phyloP scores from a whole-genome alignment of 2,888 invertebrate genomes.

The Rhabditoides inermis region DNA sequence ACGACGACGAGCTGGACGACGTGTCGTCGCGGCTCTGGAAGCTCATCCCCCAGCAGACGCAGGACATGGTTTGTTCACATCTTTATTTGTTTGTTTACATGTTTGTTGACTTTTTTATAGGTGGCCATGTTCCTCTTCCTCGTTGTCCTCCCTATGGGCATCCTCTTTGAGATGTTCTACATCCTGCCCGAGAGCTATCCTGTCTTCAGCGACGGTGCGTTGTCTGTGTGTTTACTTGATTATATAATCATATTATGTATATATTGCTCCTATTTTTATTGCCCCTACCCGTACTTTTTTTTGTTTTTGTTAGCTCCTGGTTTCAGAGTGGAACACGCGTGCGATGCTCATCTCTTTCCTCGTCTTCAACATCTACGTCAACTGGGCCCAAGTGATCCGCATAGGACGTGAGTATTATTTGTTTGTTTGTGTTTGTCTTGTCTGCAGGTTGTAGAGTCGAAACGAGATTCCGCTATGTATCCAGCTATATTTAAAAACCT shows the following conservation, averaged over 20 bases:
- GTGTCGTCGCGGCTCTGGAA: conserved; percentile 9
- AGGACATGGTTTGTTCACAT: conserved; percentile 39
- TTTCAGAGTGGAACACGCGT: conserved; percentile 27
- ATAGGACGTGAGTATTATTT: conserved; percentile 22
- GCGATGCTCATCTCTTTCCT: conserved; percentile 15
- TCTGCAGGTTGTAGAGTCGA: no score
- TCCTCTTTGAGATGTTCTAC: conserved; percentile 34
- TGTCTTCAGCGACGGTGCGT: conserved; percentile 18
- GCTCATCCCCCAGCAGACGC: conserved; percentile 30
- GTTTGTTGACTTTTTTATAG: conserved; percentile 14
- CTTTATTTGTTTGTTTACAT: not conserved
- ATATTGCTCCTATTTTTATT: no score
- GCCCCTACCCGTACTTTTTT: not conserved
- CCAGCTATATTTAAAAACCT: not conserved
- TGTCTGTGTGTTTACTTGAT: no score
- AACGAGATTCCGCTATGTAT: conserved; percentile 19
- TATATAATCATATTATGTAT: no score
- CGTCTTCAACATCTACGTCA: conserved; percentile 33
- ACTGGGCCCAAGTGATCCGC: conserved; percentile 34
- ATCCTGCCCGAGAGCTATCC: conserved; percentile 38
- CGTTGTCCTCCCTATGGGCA: conserved; percentile 33
- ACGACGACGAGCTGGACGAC: no score
- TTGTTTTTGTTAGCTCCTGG: conserved; percentile 1
- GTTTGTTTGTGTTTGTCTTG: conserved; percentile 1
- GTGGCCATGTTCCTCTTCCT: conserved; percentile 34